Evolutionary conservation across 2,888 invertebrate species (phyloP).

Genomic region (Drosophila basisetae): DNA sequence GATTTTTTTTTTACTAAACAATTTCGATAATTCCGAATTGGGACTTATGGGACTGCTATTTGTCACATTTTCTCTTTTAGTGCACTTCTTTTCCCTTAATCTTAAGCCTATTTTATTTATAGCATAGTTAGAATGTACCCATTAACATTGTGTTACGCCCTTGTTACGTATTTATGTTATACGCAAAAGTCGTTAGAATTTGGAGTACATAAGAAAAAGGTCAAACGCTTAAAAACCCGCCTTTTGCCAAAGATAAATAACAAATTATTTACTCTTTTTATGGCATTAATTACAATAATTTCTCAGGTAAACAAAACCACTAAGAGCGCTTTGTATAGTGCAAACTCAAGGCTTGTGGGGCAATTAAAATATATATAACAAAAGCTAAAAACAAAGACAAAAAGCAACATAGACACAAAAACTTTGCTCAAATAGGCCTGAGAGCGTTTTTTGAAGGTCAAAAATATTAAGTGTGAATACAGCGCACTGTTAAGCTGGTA

Average conservation of each 20-base stretch:
- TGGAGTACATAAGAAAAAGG: constrained; percentile 25
- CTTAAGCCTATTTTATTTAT: not conserved
- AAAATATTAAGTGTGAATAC: not conserved
- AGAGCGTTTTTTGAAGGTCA: constrained; percentile 49
- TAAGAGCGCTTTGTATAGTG: constrained; percentile 68
- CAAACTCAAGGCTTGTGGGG: constrained; percentile 69
- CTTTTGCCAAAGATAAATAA: constrained; percentile 52
- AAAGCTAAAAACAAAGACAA: constrained; percentile 22
- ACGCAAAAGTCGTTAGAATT: constrained; percentile 28
- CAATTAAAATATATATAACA: constrained; percentile 61
- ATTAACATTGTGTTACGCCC: not conserved
- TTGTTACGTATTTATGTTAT: not conserved
- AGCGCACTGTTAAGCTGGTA: constrained; percentile 23
- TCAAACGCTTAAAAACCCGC: constrained; percentile 18
- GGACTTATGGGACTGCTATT: not conserved
- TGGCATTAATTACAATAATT: constrained; percentile 75
- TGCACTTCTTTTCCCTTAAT: not conserved
- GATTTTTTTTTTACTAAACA: constrained; percentile 3
- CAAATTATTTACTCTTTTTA: constrained; percentile 57
- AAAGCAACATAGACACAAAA: constrained; percentile 30
- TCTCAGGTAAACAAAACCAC: constrained; percentile 61
- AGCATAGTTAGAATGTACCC: not conserved
- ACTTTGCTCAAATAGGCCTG: constrained; percentile 43
- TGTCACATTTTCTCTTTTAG: not conserved
- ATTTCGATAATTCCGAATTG: not conserved